Base-by-base conservation (phyloP, 2,113 vertebrate genomes). In the Acanthochromis polyacanthus region DNA sequence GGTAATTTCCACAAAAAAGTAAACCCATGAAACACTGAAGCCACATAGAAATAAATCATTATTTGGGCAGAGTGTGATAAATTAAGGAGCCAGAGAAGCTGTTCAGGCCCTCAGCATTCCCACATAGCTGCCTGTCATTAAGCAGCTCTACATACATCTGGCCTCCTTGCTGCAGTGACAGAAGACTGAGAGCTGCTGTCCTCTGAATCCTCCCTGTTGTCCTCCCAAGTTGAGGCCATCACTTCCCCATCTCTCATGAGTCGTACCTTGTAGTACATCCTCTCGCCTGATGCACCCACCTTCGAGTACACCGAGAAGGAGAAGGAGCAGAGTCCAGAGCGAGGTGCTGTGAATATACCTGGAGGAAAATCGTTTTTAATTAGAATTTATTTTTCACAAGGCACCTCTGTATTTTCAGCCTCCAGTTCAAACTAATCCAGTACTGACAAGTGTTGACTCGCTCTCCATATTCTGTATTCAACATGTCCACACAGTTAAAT, bases 41-140 rank as follows among this genome's bases (percentile, higher is more conserved):
- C 32, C 32, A 36, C 16, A 16, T 19, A 3, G 15, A 48, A 10
- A 32, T 68, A 10, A 45, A 50, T 55, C 14, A 19, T 1, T 25
- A 4, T 80, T 23, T 62, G 5, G n/a, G 19, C 2, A 32, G 16
- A 9, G 16, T 32, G 28, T 81, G 32, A 43, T 91, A 88, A 45
- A 92, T 32, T 62, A 93, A n/a, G 48, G 72, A 78, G 10, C 89
- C 92, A 16, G 87, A 78, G 75, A 92, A 93, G 60, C 48, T 69
- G 80, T 92, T 93, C 12, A 59, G 73, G 5, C 81, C 75, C 23
- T 38, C 8, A 12, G 30, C 6, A 14, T 82, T 85, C 4, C 78
- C 84, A 69, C 90, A 92, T 11, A 93, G 70, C 76, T 69, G 64
- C 45, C 89, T 75, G 15, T 86, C 83, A 0, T 20, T 51, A 45